phyloP scores from a whole-genome alignment of 1,140 invertebrate genomes.

The Anagrus nilaparvatae region DNA sequence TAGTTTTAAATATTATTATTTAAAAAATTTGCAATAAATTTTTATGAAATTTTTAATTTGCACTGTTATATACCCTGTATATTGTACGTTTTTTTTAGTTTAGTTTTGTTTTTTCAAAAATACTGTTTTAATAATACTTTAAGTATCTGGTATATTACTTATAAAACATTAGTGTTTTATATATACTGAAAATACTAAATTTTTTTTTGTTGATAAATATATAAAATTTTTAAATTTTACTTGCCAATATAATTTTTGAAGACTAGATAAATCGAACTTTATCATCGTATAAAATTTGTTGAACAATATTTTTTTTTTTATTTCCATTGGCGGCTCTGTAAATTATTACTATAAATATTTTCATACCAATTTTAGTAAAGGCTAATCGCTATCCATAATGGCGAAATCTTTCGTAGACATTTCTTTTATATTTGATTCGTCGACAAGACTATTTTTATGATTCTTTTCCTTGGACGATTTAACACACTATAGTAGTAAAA shows the following conservation, averaged over 20 bases:
- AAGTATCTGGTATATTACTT: too few relatives aligned
- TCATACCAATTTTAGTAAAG: slow-evolving; percentile 16
- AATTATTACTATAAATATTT: slow-evolving; percentile 18
- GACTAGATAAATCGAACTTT: slow-evolving; percentile 19
- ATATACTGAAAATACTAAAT: too few relatives aligned
- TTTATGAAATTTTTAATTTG: slow-evolving; percentile 13
- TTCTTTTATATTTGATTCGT: slow-evolving; percentile 37
- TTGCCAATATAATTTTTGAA: background rate
- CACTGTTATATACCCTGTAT: slow-evolving; percentile 20
- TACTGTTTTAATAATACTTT: too few relatives aligned
- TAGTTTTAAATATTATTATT: background rate
- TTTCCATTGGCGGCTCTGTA: too few relatives aligned
- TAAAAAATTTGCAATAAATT: slow-evolving; percentile 10
- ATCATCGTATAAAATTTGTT: slow-evolving; percentile 21
- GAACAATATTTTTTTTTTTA: slow-evolving; percentile 3
- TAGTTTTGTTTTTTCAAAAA: slow-evolving; percentile 3
- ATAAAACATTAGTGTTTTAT: too few relatives aligned
- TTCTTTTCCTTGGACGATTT: slow-evolving; percentile 40
- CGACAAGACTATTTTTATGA: slow-evolving; percentile 37
- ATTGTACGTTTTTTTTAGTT: slow-evolving; percentile 24
- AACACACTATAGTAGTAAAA: slow-evolving; percentile 30
- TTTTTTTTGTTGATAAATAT: too few relatives aligned
- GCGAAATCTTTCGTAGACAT: slow-evolving; percentile 26
- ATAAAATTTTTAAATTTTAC: too few relatives aligned
- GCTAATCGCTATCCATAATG: slow-evolving; percentile 38